A percentile compares a stretch with the other conserved stretches of the same genome.
Evolutionary conservation across 2,113 vertebrate genomes (phyloP).

Genomic region (Heteronetta atricapilla): DNA sequence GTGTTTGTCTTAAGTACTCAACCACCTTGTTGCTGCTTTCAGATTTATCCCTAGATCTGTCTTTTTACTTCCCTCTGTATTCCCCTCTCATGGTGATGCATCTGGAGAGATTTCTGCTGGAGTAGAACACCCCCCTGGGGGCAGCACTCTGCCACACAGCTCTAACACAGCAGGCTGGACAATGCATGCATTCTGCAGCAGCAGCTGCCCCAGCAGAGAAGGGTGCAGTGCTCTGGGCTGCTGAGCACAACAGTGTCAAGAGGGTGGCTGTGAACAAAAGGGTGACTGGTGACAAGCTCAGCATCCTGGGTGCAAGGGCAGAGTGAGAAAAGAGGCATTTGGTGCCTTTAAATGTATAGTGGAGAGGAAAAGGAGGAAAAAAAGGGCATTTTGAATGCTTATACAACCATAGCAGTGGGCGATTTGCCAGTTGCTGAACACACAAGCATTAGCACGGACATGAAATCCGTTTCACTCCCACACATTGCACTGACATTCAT

Average conservation of each 20-base stretch:
- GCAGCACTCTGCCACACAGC: rapidly evolving
- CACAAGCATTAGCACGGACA: background rate
- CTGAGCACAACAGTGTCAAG: rapidly evolving
- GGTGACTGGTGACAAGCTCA: background rate
- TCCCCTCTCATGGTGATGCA: background rate
- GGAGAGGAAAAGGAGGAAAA: background rate
- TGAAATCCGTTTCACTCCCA: background rate
- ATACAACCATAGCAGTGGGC: rapidly evolving
- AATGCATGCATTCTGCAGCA: background rate
- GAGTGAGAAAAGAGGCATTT: background rate
- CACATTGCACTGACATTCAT: background rate
- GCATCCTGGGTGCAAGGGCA: background rate
- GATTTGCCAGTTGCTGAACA: background rate
- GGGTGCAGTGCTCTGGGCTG: rapidly evolving
- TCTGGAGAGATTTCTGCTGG: background rate
- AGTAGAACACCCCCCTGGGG: background rate
- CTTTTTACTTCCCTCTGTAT: background rate
- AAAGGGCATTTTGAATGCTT: background rate
- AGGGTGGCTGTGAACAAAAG: background rate
- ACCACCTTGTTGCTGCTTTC: background rate
- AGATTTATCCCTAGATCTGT: background rate
- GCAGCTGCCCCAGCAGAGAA: background rate
- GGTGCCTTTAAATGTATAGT: background rate
- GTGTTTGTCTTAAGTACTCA: background rate
- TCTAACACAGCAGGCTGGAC: background rate